phyloP scores from a whole-genome alignment of 2,888 invertebrate species.

The Laspeyria flexula region DNA sequence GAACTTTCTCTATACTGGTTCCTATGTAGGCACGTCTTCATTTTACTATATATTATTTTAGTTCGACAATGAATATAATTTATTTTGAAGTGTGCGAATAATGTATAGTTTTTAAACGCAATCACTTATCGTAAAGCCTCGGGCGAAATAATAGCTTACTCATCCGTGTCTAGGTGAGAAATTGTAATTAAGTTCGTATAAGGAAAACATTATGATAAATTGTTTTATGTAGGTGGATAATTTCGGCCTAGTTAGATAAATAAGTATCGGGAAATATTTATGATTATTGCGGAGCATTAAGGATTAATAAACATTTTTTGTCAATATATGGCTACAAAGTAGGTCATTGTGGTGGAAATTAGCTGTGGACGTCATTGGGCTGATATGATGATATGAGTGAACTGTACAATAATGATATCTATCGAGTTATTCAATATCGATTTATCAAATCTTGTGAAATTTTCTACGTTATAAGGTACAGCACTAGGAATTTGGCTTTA shows the following conservation, averaged over 20 bases:
- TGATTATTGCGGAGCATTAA: background rate
- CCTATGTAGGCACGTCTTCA: conserved; percentile 36
- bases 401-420: no score
- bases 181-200: conserved; percentile 1
- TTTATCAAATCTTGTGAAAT: no score
- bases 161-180: conserved; percentile 2
- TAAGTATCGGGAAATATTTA: background rate
- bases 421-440: no score
- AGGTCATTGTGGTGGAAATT: no score
- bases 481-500: no score
- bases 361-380: no score
- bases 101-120: conserved; percentile 20
- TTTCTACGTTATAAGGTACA: no score
- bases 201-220: conserved; percentile 5
- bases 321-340: no score
- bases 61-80: conserved; percentile 12
- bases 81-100: conserved; percentile 8
- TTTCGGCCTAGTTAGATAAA: background rate
- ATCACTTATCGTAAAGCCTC: conserved; percentile 14
- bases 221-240: conserved; percentile 2
- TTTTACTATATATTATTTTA: conserved; percentile 13
- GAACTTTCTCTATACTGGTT: conserved; percentile 67
- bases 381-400: no score
- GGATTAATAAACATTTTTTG: no score
- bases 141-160: conserved; percentile 9